A percentile compares a stretch with the other conserved stretches of the same genome.
phyloP scores from a whole-genome alignment of 2,797 vertebrate genomes.

The Acrocephalus scirpaceus region DNA sequence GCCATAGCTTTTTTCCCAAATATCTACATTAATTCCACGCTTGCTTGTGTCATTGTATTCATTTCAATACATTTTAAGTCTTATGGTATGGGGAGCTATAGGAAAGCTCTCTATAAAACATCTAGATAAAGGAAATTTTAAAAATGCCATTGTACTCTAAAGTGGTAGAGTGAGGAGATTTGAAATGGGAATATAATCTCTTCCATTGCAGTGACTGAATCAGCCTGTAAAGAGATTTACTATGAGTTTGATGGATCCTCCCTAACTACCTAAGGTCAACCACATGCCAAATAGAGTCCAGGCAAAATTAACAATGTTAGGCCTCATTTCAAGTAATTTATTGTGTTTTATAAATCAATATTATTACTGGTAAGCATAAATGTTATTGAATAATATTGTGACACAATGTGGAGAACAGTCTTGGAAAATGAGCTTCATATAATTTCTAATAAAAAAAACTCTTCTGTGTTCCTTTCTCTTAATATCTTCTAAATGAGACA shows the following conservation, averaged over 20 bases:
- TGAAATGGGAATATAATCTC: not conserved
- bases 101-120: not conserved
- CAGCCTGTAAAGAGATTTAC: not conserved
- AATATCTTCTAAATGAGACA: not conserved
- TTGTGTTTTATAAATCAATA: not conserved
- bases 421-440: not conserved
- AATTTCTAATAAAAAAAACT: not conserved
- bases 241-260: not conserved
- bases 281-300: not conserved
- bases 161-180: not conserved
- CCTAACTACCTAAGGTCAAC: not conserved
- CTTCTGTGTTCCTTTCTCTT: not conserved
- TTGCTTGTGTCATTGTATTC: not conserved
- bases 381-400: not conserved
- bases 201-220: not conserved
- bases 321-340: not conserved
- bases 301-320: not conserved
- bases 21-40: not conserved
- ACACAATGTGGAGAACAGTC: not conserved
- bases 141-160: not conserved
- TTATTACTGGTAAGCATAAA: not conserved
- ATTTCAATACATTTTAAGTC: not conserved
- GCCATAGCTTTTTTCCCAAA: not conserved
- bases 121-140: not conserved
- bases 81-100: not conserved